These are phyloP conservation scores for Coendou prehensilis DNA, from an alignment of 2,797 vertebrate species.

Conservation along the genomic window DNA sequence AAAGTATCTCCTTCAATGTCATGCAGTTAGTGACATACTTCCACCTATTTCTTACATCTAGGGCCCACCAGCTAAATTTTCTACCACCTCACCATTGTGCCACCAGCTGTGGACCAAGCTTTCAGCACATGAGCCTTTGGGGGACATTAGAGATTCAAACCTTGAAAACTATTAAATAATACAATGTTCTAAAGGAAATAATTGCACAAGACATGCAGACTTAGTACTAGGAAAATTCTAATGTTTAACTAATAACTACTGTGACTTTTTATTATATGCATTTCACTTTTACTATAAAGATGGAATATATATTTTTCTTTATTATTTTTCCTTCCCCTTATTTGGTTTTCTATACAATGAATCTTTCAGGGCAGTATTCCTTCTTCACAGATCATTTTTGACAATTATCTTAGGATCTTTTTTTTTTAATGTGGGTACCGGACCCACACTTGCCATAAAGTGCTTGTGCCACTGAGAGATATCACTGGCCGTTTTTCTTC, in stretches of 20 bases:
- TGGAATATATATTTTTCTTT: not conserved
- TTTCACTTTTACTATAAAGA: not conserved
- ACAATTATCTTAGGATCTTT: too few species aligned
- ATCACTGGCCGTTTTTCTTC: too few species aligned
- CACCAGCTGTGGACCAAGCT: not conserved
- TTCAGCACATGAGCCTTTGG: not conserved
- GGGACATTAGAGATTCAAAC: not conserved
- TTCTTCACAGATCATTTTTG: not conserved
- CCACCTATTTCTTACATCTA: too few species aligned
- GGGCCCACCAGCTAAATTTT: too few species aligned
- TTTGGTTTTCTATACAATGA: not conserved
- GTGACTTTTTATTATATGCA: not conserved
- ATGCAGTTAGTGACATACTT: not conserved
- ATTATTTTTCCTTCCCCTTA: not conserved
- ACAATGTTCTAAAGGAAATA: slow-evolving; percentile 22
- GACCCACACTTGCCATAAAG: too few species aligned
- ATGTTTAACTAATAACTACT: not conserved
- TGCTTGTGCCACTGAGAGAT: too few species aligned
- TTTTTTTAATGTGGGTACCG: not conserved
- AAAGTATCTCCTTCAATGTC: not conserved
- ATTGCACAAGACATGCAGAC: not conserved
- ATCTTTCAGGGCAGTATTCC: not conserved
- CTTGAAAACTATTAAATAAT: not conserved
- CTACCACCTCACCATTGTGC: not conserved
- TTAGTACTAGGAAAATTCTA: not conserved